Evolutionary conservation across 2,888 invertebrate species (phyloP).

Genomic region (Epinotia demarniana): DNA sequence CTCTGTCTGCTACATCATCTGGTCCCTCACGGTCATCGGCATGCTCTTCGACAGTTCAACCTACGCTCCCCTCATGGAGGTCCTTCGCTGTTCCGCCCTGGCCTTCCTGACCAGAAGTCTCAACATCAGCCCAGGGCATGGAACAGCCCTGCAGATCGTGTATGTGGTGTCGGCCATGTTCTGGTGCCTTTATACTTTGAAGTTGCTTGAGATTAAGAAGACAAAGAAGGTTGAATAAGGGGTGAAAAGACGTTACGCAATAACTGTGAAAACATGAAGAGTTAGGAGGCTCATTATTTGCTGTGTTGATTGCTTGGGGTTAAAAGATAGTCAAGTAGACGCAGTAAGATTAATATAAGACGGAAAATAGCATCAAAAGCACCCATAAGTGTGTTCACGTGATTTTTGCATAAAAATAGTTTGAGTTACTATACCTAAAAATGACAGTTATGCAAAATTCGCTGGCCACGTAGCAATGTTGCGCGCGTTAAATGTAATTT

Average conservation of each 20-base stretch:
- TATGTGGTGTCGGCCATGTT: slow-evolving; percentile 86
- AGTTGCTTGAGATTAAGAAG: slow-evolving; percentile 82
- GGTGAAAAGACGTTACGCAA: slow-evolving; percentile 24
- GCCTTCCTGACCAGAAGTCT: slow-evolving; percentile 77
- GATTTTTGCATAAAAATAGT: too few relatives aligned
- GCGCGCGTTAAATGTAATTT: too few relatives aligned
- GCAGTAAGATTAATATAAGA: too few relatives aligned
- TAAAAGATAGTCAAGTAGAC: too few relatives aligned
- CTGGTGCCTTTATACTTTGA: slow-evolving; percentile 86
- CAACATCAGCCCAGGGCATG: slow-evolving; percentile 67
- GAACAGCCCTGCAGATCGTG: slow-evolving; percentile 82
- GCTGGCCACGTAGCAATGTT: too few relatives aligned
- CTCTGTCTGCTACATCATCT: slow-evolving; percentile 87
- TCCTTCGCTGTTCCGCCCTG: slow-evolving; percentile 86
- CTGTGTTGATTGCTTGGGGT: too few relatives aligned
- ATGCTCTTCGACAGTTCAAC: slow-evolving; percentile 88
- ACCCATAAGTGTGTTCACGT: too few relatives aligned
- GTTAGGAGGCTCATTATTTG: too few relatives aligned
- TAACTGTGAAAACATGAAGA: too few relatives aligned
- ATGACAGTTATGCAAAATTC: too few relatives aligned
- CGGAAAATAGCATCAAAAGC: too few relatives aligned
- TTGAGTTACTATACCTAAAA: too few relatives aligned
- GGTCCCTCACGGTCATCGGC: slow-evolving; percentile 88
- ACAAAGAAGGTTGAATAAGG: slow-evolving; percentile 63
- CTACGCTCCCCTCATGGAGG: slow-evolving; percentile 86